Evolutionary conservation across 2,888 invertebrate species (phyloP).

Genomic region (Polymixis lichenea): DNA sequence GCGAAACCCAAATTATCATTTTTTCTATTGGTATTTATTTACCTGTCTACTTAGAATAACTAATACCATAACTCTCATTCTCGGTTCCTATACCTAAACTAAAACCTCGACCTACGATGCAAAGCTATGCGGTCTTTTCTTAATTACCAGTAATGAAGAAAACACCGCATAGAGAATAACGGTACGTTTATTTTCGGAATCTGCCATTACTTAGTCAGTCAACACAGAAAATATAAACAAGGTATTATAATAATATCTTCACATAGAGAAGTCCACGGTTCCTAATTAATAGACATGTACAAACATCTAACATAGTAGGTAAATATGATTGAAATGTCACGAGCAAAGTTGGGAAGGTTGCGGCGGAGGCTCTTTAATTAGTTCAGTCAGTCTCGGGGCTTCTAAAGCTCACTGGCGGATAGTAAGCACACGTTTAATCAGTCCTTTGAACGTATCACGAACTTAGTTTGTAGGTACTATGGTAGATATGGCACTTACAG

Average conservation of each 20-base stretch:
- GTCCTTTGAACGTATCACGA: conserved; percentile 8
- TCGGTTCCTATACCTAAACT: too few relatives aligned
- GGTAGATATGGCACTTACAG: background rate
- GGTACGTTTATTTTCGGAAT: too few relatives aligned
- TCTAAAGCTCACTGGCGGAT: conserved; percentile 31
- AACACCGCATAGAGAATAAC: too few relatives aligned
- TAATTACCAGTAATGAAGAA: too few relatives aligned
- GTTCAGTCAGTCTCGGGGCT: conserved; percentile 40
- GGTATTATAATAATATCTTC: background rate
- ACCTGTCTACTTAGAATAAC: too few relatives aligned
- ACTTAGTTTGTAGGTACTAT: background rate
- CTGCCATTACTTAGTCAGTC: background rate
- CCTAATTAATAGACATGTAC: conserved; percentile 7
- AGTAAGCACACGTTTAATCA: conserved; percentile 35
- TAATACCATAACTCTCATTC: too few relatives aligned
- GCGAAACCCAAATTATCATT: background rate
- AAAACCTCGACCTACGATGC: too few relatives aligned
- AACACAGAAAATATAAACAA: background rate
- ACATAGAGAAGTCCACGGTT: background rate
- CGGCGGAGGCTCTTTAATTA: conserved; percentile 38
- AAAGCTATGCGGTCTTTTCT: too few relatives aligned
- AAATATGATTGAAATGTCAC: conserved; percentile 36
- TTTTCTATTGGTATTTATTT: too few relatives aligned
- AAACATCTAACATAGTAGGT: conserved; percentile 5
- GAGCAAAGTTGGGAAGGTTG: conserved; percentile 12